Conservation (phyloP, 2,888 invertebrate genomes). For the Pollenia labialis region DNA sequence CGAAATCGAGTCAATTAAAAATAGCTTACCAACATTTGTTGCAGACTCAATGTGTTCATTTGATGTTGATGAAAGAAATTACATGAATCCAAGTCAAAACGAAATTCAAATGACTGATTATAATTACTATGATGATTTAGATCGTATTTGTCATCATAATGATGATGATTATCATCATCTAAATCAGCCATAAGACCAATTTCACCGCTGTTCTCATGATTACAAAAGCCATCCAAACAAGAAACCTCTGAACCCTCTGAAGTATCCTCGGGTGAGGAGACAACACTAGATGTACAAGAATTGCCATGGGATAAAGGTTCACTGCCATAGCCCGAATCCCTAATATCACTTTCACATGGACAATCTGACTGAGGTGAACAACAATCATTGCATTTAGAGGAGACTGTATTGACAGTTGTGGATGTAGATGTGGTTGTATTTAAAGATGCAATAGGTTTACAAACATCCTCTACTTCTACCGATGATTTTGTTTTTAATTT, state of each 20-base stretch:
- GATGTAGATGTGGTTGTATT: conserved; percentile 13
- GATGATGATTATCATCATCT: conserved; percentile 71
- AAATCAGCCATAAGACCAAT: conserved; percentile 71
- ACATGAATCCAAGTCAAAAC: conserved; percentile 75
- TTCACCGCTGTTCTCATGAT: conserved; percentile 86
- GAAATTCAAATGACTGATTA: conserved; percentile 65
- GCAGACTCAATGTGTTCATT: conserved; percentile 84
- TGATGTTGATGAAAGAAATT: conserved; percentile 73
- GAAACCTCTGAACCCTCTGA: conserved; percentile 94
- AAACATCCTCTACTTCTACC: conserved; percentile 13
- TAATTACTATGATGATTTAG: conserved; percentile 67
- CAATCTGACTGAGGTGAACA: conserved; percentile 79
- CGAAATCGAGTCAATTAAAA: background rate
- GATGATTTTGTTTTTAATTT: conserved; percentile 32
- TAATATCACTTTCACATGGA: conserved; percentile 85
- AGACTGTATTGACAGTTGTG: conserved; percentile 40
- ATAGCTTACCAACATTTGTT: conserved; percentile 90
- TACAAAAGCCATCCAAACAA: conserved; percentile 94
- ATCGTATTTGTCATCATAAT: conserved; percentile 55
- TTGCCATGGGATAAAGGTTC: conserved; percentile 87
- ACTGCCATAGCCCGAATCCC: conserved; percentile 94
- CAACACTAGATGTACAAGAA: conserved; percentile 89
- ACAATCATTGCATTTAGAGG: conserved; percentile 80
- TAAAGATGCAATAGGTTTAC: conserved; percentile 26
- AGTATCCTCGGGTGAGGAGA: conserved; percentile 94